A percentile compares a stretch with the other conserved stretches of the same genome.
Evolutionary conservation across 2,888 invertebrate species (phyloP).

Genomic region (Gastrophysa polygoni): DNA sequence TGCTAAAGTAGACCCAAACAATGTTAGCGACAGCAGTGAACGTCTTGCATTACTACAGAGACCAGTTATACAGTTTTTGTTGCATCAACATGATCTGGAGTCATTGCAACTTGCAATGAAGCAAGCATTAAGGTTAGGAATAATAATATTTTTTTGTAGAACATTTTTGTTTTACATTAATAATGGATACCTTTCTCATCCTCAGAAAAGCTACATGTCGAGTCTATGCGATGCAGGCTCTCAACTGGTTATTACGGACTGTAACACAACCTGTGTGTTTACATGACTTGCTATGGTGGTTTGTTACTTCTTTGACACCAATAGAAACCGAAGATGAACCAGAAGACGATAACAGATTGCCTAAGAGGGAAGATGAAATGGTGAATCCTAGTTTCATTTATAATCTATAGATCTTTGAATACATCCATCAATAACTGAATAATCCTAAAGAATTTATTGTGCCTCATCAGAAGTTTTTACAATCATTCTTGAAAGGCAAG

Average conservation of each 20-base stretch:
- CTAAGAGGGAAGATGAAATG: constrained; percentile 54
- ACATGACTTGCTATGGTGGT: constrained; percentile 97
- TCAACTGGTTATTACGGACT: constrained; percentile 93
- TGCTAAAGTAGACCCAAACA: constrained; percentile 48
- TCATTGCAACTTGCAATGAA: constrained; percentile 86
- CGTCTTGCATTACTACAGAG: constrained; percentile 70
- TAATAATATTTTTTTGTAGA: neutral
- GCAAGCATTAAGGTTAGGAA: constrained; percentile 72
- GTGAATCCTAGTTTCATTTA: constrained; percentile 36
- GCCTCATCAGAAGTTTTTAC: no score
- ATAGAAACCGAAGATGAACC: constrained; percentile 60
- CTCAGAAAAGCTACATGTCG: constrained; percentile 74
- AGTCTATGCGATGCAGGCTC: constrained; percentile 89
- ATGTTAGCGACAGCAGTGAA: constrained; percentile 55
- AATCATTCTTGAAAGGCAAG: no score
- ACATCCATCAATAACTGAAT: no score
- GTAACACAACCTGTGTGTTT: constrained; percentile 90
- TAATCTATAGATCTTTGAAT: neutral
- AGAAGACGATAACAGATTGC: constrained; percentile 63
- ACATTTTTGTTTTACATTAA: neutral
- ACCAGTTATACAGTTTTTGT: constrained; percentile 87
- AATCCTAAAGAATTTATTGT: no score
- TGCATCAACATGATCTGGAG: constrained; percentile 84
- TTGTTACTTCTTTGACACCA: constrained; percentile 82
- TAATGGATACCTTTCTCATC: neutral